Base-by-base conservation (phyloP, 1,140 invertebrate genomes). In the Trichomalopsis sarcophagae region DNA sequence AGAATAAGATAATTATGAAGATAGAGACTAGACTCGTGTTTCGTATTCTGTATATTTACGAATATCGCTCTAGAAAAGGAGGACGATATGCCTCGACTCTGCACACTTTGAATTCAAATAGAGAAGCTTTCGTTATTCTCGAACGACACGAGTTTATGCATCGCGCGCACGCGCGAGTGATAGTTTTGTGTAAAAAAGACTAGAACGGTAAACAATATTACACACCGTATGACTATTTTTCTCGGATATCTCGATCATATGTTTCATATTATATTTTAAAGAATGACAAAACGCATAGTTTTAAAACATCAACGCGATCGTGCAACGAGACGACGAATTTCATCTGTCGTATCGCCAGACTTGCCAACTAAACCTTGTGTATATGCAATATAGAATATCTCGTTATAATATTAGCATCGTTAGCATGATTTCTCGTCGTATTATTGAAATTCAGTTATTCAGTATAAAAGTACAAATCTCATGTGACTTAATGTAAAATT, bases 381-480 rank as follows among this genome's bases (percentile, higher is more conserved):
- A 40, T 44, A 23, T 30, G 66, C 11, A 36, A 27, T 23, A 7
- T 10, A 69, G 10, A 9, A 81, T 17, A 14, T 44, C 14, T 47
- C 23, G 21, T 4, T 23, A 23, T 36, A 36, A 36, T 36, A 36
- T 36, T 44, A 44, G 40, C 17, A 23, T 83, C 47, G 6, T 77
- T 66, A 78, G 71, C 71, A 4, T 82, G 13, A 47, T 86, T 86
- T 82, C 82, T 78, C 21, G 23, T 71, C 21, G 23, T 71, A 47
- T 86, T 78, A n/a, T 69, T 71, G 40, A 75, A 81, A 81, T 84
- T 66, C 80, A 80, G 84, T 85, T 82, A 81, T 81, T 47, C 80
- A 80, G 84, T 85, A 85, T 85, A 85, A 85, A 85, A 85, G 84
- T 85, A 85, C 80, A 85, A 85, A 85, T 82, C 33, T 40, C 36